Evolutionary conservation across 2,888 invertebrate genomes (phyloP), one percentile per base, ranked within the genome.

Genomic region (Melanostoma scalare): DNA sequence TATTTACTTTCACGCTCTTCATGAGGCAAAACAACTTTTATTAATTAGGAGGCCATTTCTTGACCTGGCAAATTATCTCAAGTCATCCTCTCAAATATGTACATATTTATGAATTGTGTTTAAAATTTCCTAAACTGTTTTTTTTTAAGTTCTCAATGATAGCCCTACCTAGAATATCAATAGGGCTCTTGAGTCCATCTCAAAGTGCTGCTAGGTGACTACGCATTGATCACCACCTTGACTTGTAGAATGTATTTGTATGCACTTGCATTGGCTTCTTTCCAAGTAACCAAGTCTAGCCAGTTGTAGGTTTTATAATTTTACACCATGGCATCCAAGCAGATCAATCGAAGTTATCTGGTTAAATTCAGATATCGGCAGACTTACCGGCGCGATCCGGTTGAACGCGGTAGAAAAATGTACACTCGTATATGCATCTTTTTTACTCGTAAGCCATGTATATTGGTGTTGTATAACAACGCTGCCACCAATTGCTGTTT

Each of bases 321-420:
- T 63, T 50, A 63, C 63, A 63, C 40, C 10, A 71, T 56, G 48
- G 80, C 72, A 85, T 80, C 56, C 72, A 46, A 46, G 61, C 74
- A 82, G 82, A 75, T 87, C 86, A 89, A 88, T 89, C 89, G 87
- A 89, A 88, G 88, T 87, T 88, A 89, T 89, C 90, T 89, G 90
- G 90, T 90, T 90, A 86, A 86, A 63, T 87, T 89, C 88, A 87
- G 89, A 87, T 86, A 85, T 52, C 69, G 79, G 63, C 87, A 88
- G 87, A 87, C 87, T 85, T 86, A 88, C 90, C 85, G 89, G 89
- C 88, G 87, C 86, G 87, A 88, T 88, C 90, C 88, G 88, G 90
- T 87, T 87, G 89, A 87, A 86, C 87, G 72, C 78, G 85, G 84
- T 76, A 86, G 85, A 77, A 79, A 53, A 63, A 61, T 80, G 72